Base-by-base conservation (phyloP, 2,113 vertebrate genomes). In the Oenanthe oenanthe region DNA sequence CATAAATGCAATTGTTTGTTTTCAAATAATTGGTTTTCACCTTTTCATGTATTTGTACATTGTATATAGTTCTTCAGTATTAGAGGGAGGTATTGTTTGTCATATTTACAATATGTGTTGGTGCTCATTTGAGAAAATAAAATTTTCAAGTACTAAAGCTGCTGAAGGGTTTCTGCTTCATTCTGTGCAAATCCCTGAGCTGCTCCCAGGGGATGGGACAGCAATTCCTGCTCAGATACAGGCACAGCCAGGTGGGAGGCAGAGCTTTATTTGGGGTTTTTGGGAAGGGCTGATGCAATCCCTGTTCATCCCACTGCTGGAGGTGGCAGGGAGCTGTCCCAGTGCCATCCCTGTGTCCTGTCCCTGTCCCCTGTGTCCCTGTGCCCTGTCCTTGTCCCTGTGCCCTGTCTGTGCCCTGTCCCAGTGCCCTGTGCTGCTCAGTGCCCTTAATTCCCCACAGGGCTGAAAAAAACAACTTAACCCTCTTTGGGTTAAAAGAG, bases 71-170 rank as follows among this genome's bases (percentile, higher is more conserved):
- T 97, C 96, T 97, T 98, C 97, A 98, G 97, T 98, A 98, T 98
- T 98, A 98, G 97, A 97, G 94, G 95, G 97, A 98, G 96, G 95
- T 94, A 93, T 98, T 96, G 95, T 98, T 98, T 97, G 98, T 98
- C 97, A 93, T 95, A 97, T 97, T 98, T 98, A 97, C 96, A 92
- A 97, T 97, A 96, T 98, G 98, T 98, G 98, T 98, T 98, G 98
- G 98, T 98, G 98, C 98, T 98, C 98, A 98, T 98, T 98, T 98
- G 98, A 98, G 97, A 97, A 98, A 98, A 98, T 98, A 98, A 98
- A 98, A 96, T 98, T 98, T 98, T 98, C 98, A 96, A 98, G 97
- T 98, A 98, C 97, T 96, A 97, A 95, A 93, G 53, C 9, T 47
- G 62, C 1, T 45, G 36, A 40, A 0, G 1, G 25, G 25, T 38